Base-by-base conservation (phyloP, 2,888 invertebrate species). In the Luperina testacea region DNA sequence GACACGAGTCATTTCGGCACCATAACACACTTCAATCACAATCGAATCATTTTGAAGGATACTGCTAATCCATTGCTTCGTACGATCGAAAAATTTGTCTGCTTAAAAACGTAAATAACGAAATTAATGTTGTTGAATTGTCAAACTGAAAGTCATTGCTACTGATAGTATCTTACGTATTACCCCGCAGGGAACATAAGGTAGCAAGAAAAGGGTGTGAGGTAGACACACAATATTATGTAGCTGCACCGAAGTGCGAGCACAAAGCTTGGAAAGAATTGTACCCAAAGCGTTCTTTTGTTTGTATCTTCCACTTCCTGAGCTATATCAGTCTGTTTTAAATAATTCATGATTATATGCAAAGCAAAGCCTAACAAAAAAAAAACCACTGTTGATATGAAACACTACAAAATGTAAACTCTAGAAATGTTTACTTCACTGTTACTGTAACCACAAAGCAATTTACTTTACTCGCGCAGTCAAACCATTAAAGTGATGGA, bases 381-480 rank as follows among this genome's bases (percentile, higher is more conserved):
- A 61, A 61, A 0, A 75, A 42, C 24, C 24, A 75, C 2, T 48
- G 57, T 77, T 20, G 9, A 57, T 45, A 9, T 9, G 45, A 74
- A 75, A 64, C 4, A 76, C 17, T 65, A 65, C 13, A 74, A 73
- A 73, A 53, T 17, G 13, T 17, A 38, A 38, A 27, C 1, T 57
- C 7, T 15, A 48, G 20, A 51, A 32, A 11, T 11, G 45, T 53
- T 24, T 27, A 72, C 24, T 48, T 20, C 17, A 57, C 2, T 9
- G 8, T 13, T 9, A 53, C 13, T n/a, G 45, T 24, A 24, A 64
- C 17, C 13, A 76, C 13, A 59, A 17, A n/a, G 42, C 38, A 67
- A 38, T 64, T 81, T 81, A 48, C 17, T 61, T 67, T 59, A 82
- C 82, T 45, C 51, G 67, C 59, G 6, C 53, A 45, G 83, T 61